Evolutionary conservation across 2,797 vertebrate genomes (phyloP).

Genomic region (Typhlichthys subterraneus): DNA sequence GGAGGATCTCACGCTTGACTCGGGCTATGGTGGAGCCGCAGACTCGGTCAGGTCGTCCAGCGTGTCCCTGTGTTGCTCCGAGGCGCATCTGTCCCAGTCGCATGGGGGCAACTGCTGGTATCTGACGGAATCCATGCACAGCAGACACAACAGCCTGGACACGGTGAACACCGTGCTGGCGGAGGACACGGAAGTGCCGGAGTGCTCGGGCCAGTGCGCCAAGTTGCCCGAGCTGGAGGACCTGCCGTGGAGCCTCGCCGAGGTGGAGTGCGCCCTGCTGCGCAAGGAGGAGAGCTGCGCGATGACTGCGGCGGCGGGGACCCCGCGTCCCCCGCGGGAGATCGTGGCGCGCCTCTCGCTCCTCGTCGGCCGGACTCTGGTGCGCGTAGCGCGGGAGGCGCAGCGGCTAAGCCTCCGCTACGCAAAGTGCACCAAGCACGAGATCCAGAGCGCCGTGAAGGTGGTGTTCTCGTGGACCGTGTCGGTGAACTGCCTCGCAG

Average conservation of each 20-base stretch:
- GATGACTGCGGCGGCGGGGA: constrained; percentile 48
- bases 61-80: constrained; percentile 84
- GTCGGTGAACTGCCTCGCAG: constrained; percentile 81
- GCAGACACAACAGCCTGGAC: constrained; percentile 97
- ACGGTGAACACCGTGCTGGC: constrained; percentile 85
- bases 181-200: constrained; percentile 80
- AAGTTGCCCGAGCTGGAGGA: constrained; percentile 84
- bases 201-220: constrained; percentile 79
- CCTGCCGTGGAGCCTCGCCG: constrained; percentile 81
- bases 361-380: constrained; percentile 75
- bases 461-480: constrained; percentile 84
- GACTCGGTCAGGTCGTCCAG: constrained; percentile 86
- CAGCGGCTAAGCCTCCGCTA: constrained; percentile 83
- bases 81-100: constrained; percentile 78
- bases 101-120: constrained; percentile 83
- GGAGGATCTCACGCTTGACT: constrained; percentile 87
- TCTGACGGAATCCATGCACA: constrained; percentile 86
- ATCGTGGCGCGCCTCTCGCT: constrained; percentile 75
- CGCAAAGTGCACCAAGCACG: constrained; percentile 82
- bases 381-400: constrained; percentile 80
- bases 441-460: constrained; percentile 82
- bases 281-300: constrained; percentile 68
- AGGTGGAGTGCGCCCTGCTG: constrained; percentile 78
- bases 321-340: constrained; percentile 64
- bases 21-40: constrained; percentile 87